Evolutionary conservation across 2,797 vertebrate genomes (phyloP).

Genomic region (Typhlichthys eigenmanni): DNA sequence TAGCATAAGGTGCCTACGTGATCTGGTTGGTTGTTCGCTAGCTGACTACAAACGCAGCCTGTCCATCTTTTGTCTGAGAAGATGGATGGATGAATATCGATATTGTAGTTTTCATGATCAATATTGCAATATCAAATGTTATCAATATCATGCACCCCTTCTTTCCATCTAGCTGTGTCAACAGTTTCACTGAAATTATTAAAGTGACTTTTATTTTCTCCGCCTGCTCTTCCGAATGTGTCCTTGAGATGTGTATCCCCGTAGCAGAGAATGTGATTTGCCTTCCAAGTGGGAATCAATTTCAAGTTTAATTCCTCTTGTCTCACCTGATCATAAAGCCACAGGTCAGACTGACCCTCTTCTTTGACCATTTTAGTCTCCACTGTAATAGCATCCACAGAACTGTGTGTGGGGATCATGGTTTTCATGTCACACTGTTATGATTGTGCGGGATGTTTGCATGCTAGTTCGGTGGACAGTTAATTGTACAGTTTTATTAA

Average conservation of each 20-base stretch:
- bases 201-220: slow-evolving; percentile 8
- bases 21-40: too few species aligned
- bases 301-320: slow-evolving; percentile 32
- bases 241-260: slow-evolving; percentile 49
- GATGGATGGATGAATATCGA: too few species aligned
- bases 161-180: slow-evolving; percentile 34
- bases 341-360: slow-evolving; percentile 32
- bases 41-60: too few species aligned
- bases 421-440: background rate
- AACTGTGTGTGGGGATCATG: background rate
- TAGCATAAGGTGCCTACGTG: too few species aligned
- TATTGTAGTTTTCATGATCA: too few species aligned
- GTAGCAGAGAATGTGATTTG: slow-evolving; percentile 32
- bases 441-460: too few species aligned
- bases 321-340: slow-evolving; percentile 22
- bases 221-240: slow-evolving; percentile 46
- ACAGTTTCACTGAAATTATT: slow-evolving; percentile 52
- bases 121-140: too few species aligned
- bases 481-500: too few species aligned
- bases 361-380: slow-evolving; percentile 25
- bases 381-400: background rate
- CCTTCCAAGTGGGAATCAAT: slow-evolving; percentile 55
- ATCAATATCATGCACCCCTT: slow-evolving; percentile 22
- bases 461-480: too few species aligned
- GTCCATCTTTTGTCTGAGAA: too few species aligned